Evolutionary conservation across 2,113 vertebrate genomes (phyloP).

Genomic region (Riparia riparia): DNA sequence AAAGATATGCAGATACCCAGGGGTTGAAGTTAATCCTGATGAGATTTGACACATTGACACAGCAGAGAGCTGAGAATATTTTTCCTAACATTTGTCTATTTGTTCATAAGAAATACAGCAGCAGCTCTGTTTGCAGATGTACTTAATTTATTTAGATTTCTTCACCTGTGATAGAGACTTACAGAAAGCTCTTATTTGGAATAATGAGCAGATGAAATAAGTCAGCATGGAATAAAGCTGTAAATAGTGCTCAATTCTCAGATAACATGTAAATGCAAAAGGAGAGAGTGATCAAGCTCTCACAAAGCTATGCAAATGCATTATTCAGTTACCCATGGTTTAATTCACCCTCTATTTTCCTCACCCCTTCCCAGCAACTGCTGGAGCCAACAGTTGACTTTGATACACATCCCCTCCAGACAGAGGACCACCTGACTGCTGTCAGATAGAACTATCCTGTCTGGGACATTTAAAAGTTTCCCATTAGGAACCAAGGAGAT

Average conservation of each 20-base stretch:
- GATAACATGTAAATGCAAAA: background rate
- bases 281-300: background rate
- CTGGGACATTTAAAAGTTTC: background rate
- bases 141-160: conserved; percentile 60
- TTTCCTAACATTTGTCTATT: conserved; percentile 31
- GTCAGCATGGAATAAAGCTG: background rate
- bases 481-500: background rate
- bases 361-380: background rate
- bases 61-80: conserved; percentile 6
- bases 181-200: conserved; percentile 4
- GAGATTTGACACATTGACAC: conserved; percentile 35
- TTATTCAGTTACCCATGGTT: background rate
- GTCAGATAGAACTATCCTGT: background rate
- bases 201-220: conserved; percentile 32
- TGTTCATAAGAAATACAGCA: conserved; percentile 37
- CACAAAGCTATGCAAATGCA: background rate
- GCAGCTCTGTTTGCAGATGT: conserved; percentile 47
- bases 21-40: conserved; percentile 47
- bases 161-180: conserved; percentile 41
- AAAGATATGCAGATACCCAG: background rate
- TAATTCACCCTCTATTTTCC: background rate
- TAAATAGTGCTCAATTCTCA: conserved; percentile 21
- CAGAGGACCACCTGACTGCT: background rate
- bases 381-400: background rate
- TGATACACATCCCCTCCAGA: background rate